These are phyloP conservation scores for Gymnarchus niloticus DNA, from an alignment of 2,113 vertebrate genomes.

Conservation along the genomic window DNA sequence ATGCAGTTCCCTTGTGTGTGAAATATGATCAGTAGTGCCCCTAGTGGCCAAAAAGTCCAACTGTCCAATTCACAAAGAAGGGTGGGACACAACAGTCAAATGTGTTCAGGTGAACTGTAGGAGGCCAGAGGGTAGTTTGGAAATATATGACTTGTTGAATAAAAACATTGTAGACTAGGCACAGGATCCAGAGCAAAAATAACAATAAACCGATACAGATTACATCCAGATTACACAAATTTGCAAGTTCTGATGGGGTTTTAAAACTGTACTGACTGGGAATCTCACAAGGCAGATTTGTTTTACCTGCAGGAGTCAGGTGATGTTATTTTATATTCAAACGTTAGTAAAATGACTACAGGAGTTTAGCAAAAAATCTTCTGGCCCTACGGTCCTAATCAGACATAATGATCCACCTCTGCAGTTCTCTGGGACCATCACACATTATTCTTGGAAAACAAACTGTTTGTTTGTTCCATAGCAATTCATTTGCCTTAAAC, in stretches of 20 bases:
- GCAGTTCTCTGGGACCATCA: background rate
- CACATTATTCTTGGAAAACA: background rate
- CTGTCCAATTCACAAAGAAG: slow-evolving; percentile 8
- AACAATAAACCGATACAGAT: background rate
- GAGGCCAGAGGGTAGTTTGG: background rate
- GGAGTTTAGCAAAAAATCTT: background rate
- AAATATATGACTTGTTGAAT: slow-evolving; percentile 14
- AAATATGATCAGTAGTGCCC: slow-evolving; percentile 43
- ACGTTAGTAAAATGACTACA: background rate
- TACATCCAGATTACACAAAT: background rate
- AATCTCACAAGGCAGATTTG: background rate
- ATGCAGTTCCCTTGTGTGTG: background rate
- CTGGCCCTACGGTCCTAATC: background rate
- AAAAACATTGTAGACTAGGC: background rate
- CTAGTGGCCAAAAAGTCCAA: slow-evolving; percentile 50
- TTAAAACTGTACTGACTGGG: background rate
- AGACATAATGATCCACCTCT: background rate
- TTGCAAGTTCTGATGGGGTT: background rate
- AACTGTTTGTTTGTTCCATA: background rate
- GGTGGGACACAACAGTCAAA: background rate
- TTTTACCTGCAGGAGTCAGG: background rate
- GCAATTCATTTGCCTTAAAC: no score
- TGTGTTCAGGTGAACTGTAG: background rate
- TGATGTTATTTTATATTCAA: background rate
- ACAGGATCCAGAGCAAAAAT: background rate